Percentiles rank a stretch among this genome's conserved stretches.
Conservation (phyloP, 2,888 invertebrate species). For the Xylota segnis region DNA sequence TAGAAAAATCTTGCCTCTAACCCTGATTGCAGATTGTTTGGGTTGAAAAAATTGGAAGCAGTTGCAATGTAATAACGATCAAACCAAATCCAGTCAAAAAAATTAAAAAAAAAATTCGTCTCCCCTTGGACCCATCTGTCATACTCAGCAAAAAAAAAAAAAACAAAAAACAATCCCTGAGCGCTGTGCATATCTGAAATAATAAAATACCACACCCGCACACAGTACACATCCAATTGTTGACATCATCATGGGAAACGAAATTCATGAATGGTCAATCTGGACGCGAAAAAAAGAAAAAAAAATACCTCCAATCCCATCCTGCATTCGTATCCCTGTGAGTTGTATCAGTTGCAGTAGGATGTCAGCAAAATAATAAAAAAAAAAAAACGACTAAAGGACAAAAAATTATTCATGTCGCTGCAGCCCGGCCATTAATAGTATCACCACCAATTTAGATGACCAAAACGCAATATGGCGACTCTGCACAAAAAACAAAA, state of each 20-base stretch:
- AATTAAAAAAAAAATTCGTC: not conserved
- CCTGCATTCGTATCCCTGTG: not conserved
- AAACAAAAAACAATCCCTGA: conserved; percentile 6
- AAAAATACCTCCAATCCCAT: not conserved
- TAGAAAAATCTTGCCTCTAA: not conserved
- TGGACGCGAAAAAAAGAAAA: not conserved
- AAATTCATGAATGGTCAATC: conserved; percentile 60
- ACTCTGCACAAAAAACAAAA: not conserved
- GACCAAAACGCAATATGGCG: conserved; percentile 51
- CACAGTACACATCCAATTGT: conserved; percentile 48
- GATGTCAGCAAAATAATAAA: conserved; percentile 1
- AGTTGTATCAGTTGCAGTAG: conserved; percentile 9
- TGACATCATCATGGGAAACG: conserved; percentile 64
- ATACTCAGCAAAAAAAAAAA: not conserved
- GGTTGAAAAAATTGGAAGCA: not conserved
- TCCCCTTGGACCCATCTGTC: conserved; percentile 1
- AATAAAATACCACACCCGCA: conserved; percentile 39
- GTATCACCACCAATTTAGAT: conserved; percentile 43
- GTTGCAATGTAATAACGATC: not conserved
- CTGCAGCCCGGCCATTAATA: conserved; percentile 50
- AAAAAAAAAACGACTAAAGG: conserved; percentile 19
- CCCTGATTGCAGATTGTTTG: not conserved
- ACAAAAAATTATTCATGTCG: conserved; percentile 46
- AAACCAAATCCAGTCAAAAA: conserved; percentile 5
- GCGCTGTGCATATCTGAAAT: conserved; percentile 1